Conservation (phyloP, 2,797 vertebrate genomes). For the Gymnothorax reevesii region DNA sequence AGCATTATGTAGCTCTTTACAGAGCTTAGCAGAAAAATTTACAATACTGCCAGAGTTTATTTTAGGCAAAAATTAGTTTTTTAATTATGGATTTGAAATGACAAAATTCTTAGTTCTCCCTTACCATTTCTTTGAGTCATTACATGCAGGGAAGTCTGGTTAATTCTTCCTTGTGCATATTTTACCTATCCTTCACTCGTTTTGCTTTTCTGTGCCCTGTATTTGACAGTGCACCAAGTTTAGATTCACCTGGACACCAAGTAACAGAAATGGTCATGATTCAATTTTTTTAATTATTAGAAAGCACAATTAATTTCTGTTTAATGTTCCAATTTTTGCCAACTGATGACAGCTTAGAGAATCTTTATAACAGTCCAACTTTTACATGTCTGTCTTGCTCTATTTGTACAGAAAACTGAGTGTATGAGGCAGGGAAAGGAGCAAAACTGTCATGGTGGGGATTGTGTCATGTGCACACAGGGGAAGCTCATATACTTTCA, state of each 20-base stretch:
- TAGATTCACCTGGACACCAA: neutral
- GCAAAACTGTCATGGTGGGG: neutral
- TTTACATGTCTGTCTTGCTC: neutral
- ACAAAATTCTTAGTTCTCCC: no score
- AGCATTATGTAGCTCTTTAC: no score
- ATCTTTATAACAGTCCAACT: neutral
- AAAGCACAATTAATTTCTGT: neutral
- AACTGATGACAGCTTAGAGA: neutral
- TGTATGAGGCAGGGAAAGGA: neutral
- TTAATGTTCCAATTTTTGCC: neutral
- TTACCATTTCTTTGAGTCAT: no score
- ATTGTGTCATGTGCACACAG: neutral
- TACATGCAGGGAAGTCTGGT: neutral
- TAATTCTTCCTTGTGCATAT: neutral
- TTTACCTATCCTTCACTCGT: neutral
- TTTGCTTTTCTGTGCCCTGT: neutral
- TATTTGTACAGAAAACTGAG: neutral
- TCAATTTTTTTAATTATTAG: neutral
- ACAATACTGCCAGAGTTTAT: no score
- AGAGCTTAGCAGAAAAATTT: no score
- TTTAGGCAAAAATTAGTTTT: no score
- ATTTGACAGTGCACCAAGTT: neutral
- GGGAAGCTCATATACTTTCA: neutral
- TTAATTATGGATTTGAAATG: no score
- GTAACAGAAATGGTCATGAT: neutral